Evolutionary conservation across 2,888 invertebrate species (phyloP).

Genomic region (Phaonia tiefii): DNA sequence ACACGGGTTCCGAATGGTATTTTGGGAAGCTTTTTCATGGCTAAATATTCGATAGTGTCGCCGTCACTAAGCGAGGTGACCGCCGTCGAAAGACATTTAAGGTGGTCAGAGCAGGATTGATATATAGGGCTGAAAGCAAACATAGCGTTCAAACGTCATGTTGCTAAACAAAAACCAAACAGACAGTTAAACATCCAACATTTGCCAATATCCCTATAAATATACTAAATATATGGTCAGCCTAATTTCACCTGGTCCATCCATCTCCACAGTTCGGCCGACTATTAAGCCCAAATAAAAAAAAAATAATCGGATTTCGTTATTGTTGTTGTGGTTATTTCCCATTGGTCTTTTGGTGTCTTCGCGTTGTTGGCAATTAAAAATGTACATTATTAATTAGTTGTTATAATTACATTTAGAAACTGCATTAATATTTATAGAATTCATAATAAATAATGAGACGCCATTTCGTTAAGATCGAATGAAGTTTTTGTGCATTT

Average conservation of each 20-base stretch:
- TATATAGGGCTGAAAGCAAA: no score
- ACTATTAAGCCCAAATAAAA: conserved; percentile 32
- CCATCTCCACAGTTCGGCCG: background rate
- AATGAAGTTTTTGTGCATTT: background rate
- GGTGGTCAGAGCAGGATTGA: no score
- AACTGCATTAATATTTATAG: conserved; percentile 80
- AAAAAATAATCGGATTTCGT: conserved; percentile 37
- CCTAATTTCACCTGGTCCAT: background rate
- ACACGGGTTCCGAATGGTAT: no score
- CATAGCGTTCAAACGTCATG: no score
- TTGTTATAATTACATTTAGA: conserved; percentile 79
- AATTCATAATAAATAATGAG: conserved; percentile 80
- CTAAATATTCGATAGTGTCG: no score
- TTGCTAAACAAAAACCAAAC: no score
- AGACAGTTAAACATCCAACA: no score
- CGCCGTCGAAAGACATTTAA: no score
- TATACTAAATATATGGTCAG: no score
- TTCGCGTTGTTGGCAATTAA: conserved; percentile 72
- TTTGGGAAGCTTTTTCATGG: no score
- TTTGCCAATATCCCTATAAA: no score
- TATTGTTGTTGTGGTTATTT: conserved; percentile 13
- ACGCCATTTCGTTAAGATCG: conserved; percentile 67
- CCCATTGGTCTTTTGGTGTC: conserved; percentile 32
- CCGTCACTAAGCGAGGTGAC: no score
- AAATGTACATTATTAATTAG: conserved; percentile 80